Evolutionary conservation across 2,797 vertebrate species (phyloP), one percentile per base, ranked within the genome.

Genomic region (Heterohyrax brucei): DNA sequence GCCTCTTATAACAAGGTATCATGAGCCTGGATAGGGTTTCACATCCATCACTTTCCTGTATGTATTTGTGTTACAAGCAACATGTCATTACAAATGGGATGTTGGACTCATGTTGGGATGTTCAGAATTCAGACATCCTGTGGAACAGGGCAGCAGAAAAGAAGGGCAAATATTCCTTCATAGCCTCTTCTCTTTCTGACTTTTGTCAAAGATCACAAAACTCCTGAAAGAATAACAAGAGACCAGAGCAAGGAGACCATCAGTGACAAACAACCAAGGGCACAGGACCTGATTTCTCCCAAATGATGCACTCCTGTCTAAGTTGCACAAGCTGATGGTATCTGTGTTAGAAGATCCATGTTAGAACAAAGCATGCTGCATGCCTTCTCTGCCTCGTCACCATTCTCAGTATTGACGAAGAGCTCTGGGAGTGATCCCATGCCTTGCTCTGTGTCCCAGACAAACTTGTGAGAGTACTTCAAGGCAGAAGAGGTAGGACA

Each of bases 231-330:
- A 24, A 44, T 26, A 39, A 50, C 13, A 24, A 33, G 68, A 91
- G 48, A 68, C 33, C 61, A 8, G 72, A 85, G 68, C 28, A 64
- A 46, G n/a, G 16, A 80, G 46, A 39, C 16, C 14, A 21, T 48
- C 33, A 2, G 18, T 48, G 68, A 79, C 64, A 85, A 73, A 13
- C 19, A 1, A 1, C 0, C 0, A 18, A 56, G 62, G 18, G 21
- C 10, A 28, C 56, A 26, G 73, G 30, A 33, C n/a, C 2, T 44
- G 1, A 0, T 28, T 85, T 88, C 48, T 91, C 44, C 48, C 9
- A 3, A 0, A 10, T 2, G 53, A n/a, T 24, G 10, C 39, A 13
- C 1, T 24, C 1, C 2, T 1, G 24, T 24, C 64, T 44, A 50
- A 21, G 16, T 19, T 68, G 7, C 24, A 53, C 50, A 53, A 3